Base-by-base conservation (phyloP, 2,888 invertebrate genomes). In the Priocnemis perturbator region DNA sequence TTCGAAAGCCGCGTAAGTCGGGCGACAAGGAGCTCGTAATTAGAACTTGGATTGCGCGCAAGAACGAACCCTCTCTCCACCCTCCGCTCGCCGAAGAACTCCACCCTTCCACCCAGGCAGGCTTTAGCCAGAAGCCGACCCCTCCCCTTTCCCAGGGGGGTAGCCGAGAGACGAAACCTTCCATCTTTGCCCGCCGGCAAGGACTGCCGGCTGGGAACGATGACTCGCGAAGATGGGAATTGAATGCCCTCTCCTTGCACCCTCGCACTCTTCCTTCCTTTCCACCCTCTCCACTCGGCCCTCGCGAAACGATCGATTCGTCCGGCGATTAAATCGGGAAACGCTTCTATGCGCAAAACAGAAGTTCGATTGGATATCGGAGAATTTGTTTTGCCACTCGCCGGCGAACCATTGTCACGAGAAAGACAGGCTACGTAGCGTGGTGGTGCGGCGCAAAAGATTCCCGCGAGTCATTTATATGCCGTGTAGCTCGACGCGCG, bases 1-100 rank as follows among this genome's bases (percentile, higher is more conserved):
- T 68, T 71, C 37, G 64, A 68, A 69, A 57, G 50, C 67, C 60
- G 63, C 66, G 64, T 70, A 74, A 77, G 66, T 72, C 68, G 62
- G 37, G 14, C 63, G 71, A 61, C 64, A 74, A 74, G 67, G 71
- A 79, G 57, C 67, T 66, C 55, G 71, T 66, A 79, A 78, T 74
- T 72, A 65, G 67, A 76, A 72, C 62, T 56, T 57, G 59, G 58
- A 65, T 64, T 52, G 71, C 56, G 60, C 21, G 67, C 71, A 63
- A 69, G 67, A 64, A 71, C 64, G 67, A 71, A 59, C 52, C 70
- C 23, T n/a, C 52, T 48, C 44, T 66, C 61, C 37, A 30, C 23
- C 11, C 26, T 26, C n/a, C 19, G 50, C 37, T 44, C 21, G 48
- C 30, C 48, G 50, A 53, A 20, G 58, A 59, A 52, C 53, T 14